phyloP scores from a whole-genome alignment of 2,888 invertebrate genomes.

The Thymelicus sylvestris region DNA sequence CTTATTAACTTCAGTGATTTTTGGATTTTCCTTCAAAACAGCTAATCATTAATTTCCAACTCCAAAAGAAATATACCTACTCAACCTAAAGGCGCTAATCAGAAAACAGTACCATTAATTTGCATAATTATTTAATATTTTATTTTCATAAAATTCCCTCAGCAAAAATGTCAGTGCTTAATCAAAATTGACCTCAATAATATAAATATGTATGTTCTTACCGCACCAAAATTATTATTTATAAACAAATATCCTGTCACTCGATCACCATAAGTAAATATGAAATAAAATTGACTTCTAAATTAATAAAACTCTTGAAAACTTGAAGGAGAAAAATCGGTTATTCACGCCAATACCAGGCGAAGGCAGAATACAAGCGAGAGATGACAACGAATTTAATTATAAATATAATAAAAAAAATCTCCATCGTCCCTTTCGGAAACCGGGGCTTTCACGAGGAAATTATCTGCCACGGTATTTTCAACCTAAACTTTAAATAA shows the following conservation, averaged over 20 bases:
- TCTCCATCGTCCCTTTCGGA: conserved; percentile 75
- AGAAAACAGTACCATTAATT: no score
- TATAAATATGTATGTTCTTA: background rate
- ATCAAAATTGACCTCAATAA: conserved; percentile 8
- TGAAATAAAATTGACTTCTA: conserved; percentile 42
- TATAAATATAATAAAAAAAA: conserved; percentile 83
- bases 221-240: conserved; percentile 38
- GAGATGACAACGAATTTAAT: conserved; percentile 83
- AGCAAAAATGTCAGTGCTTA: background rate
- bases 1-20: no score
- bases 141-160: background rate
- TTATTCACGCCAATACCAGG: conserved; percentile 79
- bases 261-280: conserved; percentile 32
- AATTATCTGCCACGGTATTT: conserved; percentile 60
- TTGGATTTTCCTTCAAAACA: no score
- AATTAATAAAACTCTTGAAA: conserved; percentile 70
- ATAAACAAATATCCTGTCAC: conserved; percentile 39
- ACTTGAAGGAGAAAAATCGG: conserved; percentile 62
- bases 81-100: no score
- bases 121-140: background rate
- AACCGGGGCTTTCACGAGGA: conserved; percentile 55
- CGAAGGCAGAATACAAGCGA: conserved; percentile 70
- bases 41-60: no score
- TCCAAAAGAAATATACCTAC: no score
- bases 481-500: conserved; percentile 57